Conservation (phyloP, 2,888 invertebrate species). For the Brachyptera risi region DNA sequence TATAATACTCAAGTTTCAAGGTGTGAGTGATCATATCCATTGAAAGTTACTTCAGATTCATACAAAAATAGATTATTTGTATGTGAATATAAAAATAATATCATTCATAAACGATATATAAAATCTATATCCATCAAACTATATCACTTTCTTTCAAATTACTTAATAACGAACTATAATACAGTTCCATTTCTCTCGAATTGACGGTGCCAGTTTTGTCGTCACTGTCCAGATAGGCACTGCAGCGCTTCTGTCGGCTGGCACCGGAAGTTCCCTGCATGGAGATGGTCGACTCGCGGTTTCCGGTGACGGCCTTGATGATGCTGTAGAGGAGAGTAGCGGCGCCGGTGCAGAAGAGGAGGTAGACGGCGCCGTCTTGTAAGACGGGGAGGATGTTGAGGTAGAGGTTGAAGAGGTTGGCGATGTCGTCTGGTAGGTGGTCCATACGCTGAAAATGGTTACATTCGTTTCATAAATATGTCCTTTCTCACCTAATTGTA, state of each 20-base stretch:
- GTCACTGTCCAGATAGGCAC: constrained; percentile 1
- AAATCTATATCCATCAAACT: too few relatives aligned
- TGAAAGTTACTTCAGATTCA: too few relatives aligned
- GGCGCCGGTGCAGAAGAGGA: constrained; percentile 50
- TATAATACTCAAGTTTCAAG: too few relatives aligned
- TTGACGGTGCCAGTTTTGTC: constrained; percentile 37
- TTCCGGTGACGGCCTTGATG: not conserved
- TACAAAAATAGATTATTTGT: too few relatives aligned
- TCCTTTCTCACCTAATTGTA: too few relatives aligned
- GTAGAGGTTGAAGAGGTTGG: constrained; percentile 65
- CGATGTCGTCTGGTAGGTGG: constrained; percentile 57
- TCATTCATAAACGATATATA: too few relatives aligned
- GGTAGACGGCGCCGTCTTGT: constrained; percentile 54
- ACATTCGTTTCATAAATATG: too few relatives aligned
- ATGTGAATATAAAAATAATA: too few relatives aligned
- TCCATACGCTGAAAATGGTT: constrained; percentile 49
- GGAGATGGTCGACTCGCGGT: not conserved
- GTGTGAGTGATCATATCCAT: too few relatives aligned
- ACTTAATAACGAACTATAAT: constrained; percentile 43
- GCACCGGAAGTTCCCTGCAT: not conserved
- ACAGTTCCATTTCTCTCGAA: constrained; percentile 45
- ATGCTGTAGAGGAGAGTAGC: constrained; percentile 52
- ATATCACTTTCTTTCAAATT: constrained; percentile 8
- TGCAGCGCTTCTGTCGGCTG: not conserved
- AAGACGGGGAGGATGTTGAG: constrained; percentile 65